Evolutionary conservation across 2,888 invertebrate genomes (phyloP).

Genomic region (Platypus cylindrus): DNA sequence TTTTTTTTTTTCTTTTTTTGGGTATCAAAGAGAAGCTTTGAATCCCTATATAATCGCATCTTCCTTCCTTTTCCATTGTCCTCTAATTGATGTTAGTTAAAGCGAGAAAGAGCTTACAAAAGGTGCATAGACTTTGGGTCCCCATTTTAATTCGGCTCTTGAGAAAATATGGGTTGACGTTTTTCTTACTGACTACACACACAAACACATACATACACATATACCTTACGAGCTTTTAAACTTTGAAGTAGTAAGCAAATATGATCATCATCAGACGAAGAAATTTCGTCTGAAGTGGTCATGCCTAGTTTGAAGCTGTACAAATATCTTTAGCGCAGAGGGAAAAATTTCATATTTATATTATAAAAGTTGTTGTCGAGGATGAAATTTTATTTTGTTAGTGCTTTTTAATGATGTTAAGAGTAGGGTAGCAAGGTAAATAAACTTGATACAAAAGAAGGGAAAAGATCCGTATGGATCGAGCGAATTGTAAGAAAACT

Average conservation of each 20-base stretch:
- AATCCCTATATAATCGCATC: constrained; percentile 11
- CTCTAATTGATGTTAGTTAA: constrained; percentile 14
- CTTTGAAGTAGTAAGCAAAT: constrained; percentile 13
- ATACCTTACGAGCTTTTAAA: no score
- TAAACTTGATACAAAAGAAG: no score
- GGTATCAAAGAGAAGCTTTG: no score
- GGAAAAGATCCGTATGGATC: no score
- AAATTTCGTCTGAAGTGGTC: constrained; percentile 11
- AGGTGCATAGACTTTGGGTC: background rate
- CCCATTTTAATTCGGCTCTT: background rate
- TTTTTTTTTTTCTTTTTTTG: no score
- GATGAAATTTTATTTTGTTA: no score
- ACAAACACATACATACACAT: no score
- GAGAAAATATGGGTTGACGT: constrained; percentile 14
- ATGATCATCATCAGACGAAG: constrained; percentile 10
- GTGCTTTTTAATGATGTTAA: no score
- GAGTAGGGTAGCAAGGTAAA: no score
- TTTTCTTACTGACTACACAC: constrained; percentile 7
- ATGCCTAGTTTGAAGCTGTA: constrained; percentile 10
- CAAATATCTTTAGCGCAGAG: constrained; percentile 11
- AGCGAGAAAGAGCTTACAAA: constrained; percentile 9
- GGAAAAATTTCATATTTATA: no score
- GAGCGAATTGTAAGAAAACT: no score
- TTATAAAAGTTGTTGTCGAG: no score
- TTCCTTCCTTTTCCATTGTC: constrained; percentile 11